phyloP scores from a whole-genome alignment of 2,888 invertebrate species.

The Dolomedes plantarius region DNA sequence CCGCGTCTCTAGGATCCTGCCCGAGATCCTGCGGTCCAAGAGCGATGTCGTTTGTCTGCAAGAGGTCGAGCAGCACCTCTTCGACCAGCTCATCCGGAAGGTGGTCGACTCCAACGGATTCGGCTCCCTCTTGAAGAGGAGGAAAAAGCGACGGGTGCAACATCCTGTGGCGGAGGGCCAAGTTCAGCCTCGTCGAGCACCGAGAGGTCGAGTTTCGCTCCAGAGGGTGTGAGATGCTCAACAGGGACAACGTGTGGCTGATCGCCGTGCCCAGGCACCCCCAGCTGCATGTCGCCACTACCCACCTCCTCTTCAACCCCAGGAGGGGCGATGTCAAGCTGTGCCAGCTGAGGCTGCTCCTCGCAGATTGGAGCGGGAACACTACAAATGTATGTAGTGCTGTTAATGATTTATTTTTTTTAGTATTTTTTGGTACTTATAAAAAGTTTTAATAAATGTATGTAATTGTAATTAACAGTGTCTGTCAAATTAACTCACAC shows the following conservation, averaged over 20 bases:
- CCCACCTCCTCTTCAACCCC: constrained; percentile 96
- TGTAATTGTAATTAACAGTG: no score
- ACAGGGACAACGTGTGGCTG: constrained; percentile 92
- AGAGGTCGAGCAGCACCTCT: constrained; percentile 90
- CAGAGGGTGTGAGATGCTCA: constrained; percentile 81
- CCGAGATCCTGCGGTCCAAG: constrained; percentile 80
- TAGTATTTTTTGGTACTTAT: no score
- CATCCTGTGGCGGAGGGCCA: constrained; percentile 84
- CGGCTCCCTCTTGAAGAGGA: constrained; percentile 86
- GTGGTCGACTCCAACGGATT: constrained; percentile 80
- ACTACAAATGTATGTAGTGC: no score
- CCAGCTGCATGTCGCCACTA: constrained; percentile 84
- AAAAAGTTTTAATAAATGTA: no score
- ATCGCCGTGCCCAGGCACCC: constrained; percentile 82
- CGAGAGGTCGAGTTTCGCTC: constrained; percentile 84
- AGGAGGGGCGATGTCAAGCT: constrained; percentile 90
- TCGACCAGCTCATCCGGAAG: constrained; percentile 75
- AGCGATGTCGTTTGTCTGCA: constrained; percentile 89
- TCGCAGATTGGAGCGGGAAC: no score
- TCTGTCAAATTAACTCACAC: no score
- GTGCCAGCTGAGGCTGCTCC: constrained; percentile 88
- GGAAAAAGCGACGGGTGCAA: constrained; percentile 94
- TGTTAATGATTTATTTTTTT: no score
- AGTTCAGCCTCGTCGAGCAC: constrained; percentile 83
- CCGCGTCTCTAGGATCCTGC: constrained; percentile 80